Conservation (phyloP, 2,888 invertebrate species). For the Rosalia funebris region DNA sequence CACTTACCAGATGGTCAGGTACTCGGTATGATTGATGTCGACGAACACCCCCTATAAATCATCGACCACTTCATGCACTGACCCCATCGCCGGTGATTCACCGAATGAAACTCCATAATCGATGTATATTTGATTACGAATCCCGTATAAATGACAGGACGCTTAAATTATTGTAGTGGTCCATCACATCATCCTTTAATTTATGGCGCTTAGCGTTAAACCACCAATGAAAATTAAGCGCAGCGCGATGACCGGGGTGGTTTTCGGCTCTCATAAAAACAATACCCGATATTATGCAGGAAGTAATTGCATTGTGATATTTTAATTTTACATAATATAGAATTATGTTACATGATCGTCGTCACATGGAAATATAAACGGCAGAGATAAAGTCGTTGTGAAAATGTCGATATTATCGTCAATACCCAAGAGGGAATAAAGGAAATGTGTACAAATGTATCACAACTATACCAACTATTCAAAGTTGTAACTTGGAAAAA, state of each 20-base stretch:
- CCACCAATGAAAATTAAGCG: constrained; percentile 14
- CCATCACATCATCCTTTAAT: constrained; percentile 24
- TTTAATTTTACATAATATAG: too few species aligned
- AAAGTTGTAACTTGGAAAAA: too few species aligned
- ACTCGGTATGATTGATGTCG: constrained; percentile 16
- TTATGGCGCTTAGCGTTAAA: constrained; percentile 19
- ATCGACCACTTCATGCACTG: constrained; percentile 35
- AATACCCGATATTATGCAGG: neutral
- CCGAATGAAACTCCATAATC: constrained; percentile 48
- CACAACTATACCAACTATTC: too few species aligned
- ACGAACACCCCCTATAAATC: constrained; percentile 32
- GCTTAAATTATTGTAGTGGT: constrained; percentile 39
- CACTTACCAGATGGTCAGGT: neutral
- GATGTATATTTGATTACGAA: constrained; percentile 50
- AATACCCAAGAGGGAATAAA: too few species aligned
- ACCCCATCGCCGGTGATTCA: constrained; percentile 47
- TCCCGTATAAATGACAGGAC: constrained; percentile 42
- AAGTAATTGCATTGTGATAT: constrained; percentile 14
- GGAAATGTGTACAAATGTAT: too few species aligned
- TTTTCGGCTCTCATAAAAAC: constrained; percentile 15
- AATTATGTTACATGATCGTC: too few species aligned
- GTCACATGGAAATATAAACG: too few species aligned
- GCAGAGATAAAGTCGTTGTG: too few species aligned
- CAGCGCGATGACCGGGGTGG: constrained; percentile 15
- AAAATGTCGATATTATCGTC: too few species aligned